Conservation (phyloP, 2,797 vertebrate species). For the Sphaeramia orbicularis region DNA sequence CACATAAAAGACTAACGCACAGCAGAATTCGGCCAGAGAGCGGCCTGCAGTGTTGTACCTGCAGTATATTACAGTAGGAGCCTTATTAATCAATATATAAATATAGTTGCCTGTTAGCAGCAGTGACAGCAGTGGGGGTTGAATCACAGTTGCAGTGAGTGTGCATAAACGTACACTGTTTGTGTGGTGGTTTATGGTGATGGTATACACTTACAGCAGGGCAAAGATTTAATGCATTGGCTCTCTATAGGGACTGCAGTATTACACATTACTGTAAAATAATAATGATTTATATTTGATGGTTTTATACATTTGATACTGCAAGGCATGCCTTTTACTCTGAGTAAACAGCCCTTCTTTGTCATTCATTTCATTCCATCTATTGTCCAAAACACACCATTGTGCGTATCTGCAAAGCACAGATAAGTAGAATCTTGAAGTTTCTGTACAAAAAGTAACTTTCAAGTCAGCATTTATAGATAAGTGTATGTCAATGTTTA, state of each 20-base stretch:
- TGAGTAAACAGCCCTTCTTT: conserved; percentile 13
- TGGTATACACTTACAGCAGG: conserved; percentile 14
- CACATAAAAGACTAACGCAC: conserved; percentile 38
- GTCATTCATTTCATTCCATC: conserved; percentile 6
- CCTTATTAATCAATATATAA: conserved; percentile 72
- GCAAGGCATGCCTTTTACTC: conserved; percentile 9
- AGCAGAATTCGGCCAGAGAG: conserved; percentile 51
- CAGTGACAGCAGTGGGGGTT: conserved; percentile 41
- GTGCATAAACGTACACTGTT: not conserved
- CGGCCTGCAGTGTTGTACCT: conserved; percentile 43
- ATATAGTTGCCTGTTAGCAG: conserved; percentile 44
- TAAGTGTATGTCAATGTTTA: too few relatives aligned
- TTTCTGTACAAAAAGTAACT: too few relatives aligned
- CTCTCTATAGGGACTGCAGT: conserved; percentile 50
- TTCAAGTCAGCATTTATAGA: too few relatives aligned
- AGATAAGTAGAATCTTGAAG: too few relatives aligned
- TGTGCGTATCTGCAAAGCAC: too few relatives aligned
- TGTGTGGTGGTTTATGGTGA: conserved; percentile 8
- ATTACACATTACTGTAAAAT: conserved; percentile 45
- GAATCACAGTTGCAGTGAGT: conserved; percentile 19
- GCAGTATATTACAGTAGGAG: conserved; percentile 51
- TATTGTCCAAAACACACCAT: too few relatives aligned
- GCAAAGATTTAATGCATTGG: conserved; percentile 43
- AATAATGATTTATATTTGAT: conserved; percentile 63
- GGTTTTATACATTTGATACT: conserved; percentile 46